Base-by-base conservation (phyloP, 2,797 vertebrate species). In the Toxotes lorentzi region DNA sequence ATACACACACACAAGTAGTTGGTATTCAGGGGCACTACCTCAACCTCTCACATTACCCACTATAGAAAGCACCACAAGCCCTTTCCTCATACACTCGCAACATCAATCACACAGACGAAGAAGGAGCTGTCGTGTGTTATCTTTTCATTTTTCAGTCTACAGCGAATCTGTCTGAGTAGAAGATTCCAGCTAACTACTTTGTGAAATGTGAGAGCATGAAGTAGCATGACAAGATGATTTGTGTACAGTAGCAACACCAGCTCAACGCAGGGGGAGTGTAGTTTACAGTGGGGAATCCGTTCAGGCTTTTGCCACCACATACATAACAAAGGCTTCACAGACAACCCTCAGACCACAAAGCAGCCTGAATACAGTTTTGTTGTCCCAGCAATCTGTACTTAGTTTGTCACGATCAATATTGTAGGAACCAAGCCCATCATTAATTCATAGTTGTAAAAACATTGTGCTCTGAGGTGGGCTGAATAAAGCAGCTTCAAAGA, bases 371-470 rank as follows among this genome's bases (percentile, higher is more conserved):
- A 84, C 1, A 45, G 79, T 82, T 86, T 79, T 82, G 76, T 88
- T 86, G 85, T 85, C 83, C 87, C 78, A 27, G 82, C 82, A 88
- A 86, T 91, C 88, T 92, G 85, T 91, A 82, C 86, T 84, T 87
- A 79, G 86, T 91, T 92, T 91, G 89, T 91, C 85, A 73, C 69
- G 70, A 94, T 94, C 89, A 94, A 94, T 93, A 95, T 85, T 89
- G 91, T 85, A 91, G 83, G 89, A 94, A 90, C 79, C 80, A 66
- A 47, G 23, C 47, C 66, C 23, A 93, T 94, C 70, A 92, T 92
- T 94, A 91, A 94, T 93, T 94, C 83, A 93, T 92, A 66, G 38
- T 67, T 53, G 73, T 84, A 76, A 86, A 90, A 91, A 89, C 86
- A 85, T 71, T 76, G 78, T 61, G 88, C 60, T 78, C 53, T 1